Base-by-base conservation (phyloP, 2,113 vertebrate genomes). In the Spea multiplicata region DNA sequence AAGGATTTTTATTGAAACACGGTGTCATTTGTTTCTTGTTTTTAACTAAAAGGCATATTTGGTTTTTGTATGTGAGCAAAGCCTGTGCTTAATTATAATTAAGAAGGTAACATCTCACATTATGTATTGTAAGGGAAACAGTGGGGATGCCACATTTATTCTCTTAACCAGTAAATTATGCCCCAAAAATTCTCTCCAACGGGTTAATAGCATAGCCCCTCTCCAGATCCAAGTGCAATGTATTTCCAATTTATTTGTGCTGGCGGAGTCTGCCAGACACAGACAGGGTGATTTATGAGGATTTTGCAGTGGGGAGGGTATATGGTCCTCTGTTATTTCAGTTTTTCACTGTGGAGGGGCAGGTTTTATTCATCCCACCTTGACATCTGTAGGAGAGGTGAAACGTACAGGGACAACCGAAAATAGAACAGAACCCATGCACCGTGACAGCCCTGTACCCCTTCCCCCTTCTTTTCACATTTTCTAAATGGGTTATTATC, bases 221-320 rank as follows among this genome's bases (percentile, higher is more conserved):
- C 48, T 17, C 44, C 70, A 52, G 13, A 66, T 48, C 17, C 66
- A 50, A 50, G 70, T 8, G 49, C 62, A 79, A 72, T 79, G 71
- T 67, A 44, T 79, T 79, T 79, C 67, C 77, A 79, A 79, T 79
- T 79, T 79, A 79, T 80, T 80, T 59, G 50, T 46, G 50, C 62
- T 57, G 8, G 64, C 47, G 30, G 47, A 30, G 30, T 44, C 69
- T 80, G 77, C 71, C 77, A 80, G 77, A 17, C 71, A 30, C 62
- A 67, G 71, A 73, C 62, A 47, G 62, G 52, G 62, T 80, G 77
- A 80, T 80, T 80, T 80, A 80, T 80, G 77, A 80, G 70, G 53
- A 44, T 66, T 73, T 73, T 57, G n/a, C 70, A 66, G 46, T 17
- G 48, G 70, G 70, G 49, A 64, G 70, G 52, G 13, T 16, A 49